Evolutionary conservation across 2,113 vertebrate genomes (phyloP).

Genomic region (Porphyrio hochstetteri): DNA sequence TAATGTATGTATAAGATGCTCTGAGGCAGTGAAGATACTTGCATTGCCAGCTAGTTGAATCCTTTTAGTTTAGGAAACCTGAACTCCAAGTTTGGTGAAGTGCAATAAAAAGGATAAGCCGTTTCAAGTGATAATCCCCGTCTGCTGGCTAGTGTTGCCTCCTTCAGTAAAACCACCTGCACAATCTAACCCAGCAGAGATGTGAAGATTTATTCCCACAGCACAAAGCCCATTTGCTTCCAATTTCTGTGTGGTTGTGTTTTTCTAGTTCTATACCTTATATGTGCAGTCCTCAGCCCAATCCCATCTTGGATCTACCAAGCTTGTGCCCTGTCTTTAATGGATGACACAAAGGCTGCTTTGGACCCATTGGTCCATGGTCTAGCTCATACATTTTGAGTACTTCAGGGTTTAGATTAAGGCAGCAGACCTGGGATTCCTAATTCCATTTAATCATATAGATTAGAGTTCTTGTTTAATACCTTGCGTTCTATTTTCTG

Average conservation of each 20-base stretch:
- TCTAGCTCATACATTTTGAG: not conserved
- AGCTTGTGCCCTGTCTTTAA: not conserved
- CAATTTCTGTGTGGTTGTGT: not conserved
- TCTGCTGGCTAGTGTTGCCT: not conserved
- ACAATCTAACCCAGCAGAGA: not conserved
- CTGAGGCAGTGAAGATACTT: not conserved
- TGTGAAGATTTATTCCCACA: rapidly evolving
- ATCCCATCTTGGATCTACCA: not conserved
- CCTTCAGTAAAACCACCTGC: not conserved
- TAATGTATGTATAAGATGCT: not conserved
- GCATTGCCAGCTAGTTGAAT: not conserved
- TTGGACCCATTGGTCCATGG: not conserved
- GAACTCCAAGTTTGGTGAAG: not conserved
- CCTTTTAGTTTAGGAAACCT: not conserved
- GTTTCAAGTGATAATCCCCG: not conserved
- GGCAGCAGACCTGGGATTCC: not conserved
- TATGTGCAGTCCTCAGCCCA: not conserved
- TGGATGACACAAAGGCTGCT: not conserved
- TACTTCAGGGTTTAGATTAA: not conserved
- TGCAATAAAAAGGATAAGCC: not conserved
- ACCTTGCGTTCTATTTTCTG: not conserved
- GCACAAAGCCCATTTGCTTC: not conserved
- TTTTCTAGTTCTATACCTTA: not conserved
- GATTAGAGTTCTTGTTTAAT: not conserved
- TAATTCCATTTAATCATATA: not conserved